A percentile compares a stretch with the other conserved stretches of the same genome.
Conservation (phyloP, 1,140 invertebrate genomes). For the Telenomus remus region DNA sequence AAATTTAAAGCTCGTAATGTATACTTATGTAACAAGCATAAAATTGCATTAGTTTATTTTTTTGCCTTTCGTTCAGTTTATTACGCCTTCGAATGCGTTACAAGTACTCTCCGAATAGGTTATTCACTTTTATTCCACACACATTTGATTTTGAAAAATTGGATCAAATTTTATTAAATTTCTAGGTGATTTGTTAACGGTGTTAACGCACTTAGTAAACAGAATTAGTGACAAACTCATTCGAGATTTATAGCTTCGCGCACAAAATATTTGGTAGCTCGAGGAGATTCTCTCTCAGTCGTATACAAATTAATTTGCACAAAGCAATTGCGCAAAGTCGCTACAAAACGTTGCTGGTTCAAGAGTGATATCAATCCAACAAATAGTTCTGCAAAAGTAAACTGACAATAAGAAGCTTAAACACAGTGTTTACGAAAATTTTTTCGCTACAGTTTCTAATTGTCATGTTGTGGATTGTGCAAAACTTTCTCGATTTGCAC, state of each 20-base stretch:
- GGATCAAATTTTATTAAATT: too few species aligned
- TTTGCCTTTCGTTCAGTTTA: too few species aligned
- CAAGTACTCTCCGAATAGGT: too few species aligned
- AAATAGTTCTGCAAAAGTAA: conserved; percentile 54
- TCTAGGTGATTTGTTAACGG: too few species aligned
- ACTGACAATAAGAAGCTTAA: conserved; percentile 53
- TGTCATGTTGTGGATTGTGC: conserved; percentile 50
- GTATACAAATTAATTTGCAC: conserved; percentile 58
- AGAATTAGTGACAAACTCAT: conserved; percentile 45
- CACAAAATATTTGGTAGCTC: conserved; percentile 43
- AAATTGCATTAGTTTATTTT: too few species aligned
- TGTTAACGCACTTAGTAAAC: conserved; percentile 9
- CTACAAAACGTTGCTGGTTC: conserved; percentile 40
- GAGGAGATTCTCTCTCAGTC: conserved; percentile 39
- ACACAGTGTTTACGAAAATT: conserved; percentile 51
- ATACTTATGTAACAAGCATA: too few species aligned
- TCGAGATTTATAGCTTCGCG: conserved; percentile 43
- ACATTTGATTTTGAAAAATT: too few species aligned
- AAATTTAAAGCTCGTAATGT: too few species aligned
- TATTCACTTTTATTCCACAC: too few species aligned
- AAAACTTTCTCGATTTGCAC: conserved; percentile 51
- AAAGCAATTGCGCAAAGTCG: conserved; percentile 56
- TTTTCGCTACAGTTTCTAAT: conserved; percentile 55
- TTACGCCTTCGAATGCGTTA: too few species aligned
- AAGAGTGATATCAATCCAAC: conserved; percentile 48